phyloP scores from a whole-genome alignment of 2,113 vertebrate genomes.

The Benthochromis sp. region DNA sequence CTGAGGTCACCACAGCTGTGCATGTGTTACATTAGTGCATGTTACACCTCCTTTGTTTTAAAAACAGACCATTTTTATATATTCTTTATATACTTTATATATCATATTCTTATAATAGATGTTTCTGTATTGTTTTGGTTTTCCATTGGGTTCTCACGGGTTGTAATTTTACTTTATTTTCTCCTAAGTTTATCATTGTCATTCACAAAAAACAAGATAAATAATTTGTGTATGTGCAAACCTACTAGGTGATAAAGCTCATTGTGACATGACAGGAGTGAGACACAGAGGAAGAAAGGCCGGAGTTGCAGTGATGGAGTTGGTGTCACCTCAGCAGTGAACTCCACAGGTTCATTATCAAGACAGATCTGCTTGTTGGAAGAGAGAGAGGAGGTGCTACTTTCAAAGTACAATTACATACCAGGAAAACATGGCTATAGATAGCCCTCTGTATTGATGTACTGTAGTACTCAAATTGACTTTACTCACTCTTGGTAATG shows the following conservation, averaged over 20 bases:
- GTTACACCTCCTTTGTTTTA: background rate
- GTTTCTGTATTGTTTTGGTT: background rate
- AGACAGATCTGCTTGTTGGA: conserved; percentile 47
- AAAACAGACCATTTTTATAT: background rate
- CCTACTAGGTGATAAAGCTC: background rate
- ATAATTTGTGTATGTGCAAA: background rate
- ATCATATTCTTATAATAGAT: background rate
- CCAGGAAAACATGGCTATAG: background rate
- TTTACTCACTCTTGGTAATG: background rate
- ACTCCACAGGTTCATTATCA: conserved; percentile 52
- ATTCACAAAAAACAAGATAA: background rate
- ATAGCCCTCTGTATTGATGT: background rate
- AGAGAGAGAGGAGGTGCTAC: background rate
- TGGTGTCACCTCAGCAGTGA: conserved; percentile 50
- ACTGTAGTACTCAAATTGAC: background rate
- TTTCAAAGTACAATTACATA: background rate
- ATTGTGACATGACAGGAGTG: background rate
- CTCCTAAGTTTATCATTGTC: background rate
- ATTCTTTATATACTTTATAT: background rate
- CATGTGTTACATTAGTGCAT: background rate
- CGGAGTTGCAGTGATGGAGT: conserved; percentile 38
- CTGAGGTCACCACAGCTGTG: background rate
- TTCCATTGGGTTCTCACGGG: background rate
- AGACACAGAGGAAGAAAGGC: background rate
- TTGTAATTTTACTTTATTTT: background rate